Base-by-base conservation (phyloP, 2,797 vertebrate species). In the Lacerta agilis region DNA sequence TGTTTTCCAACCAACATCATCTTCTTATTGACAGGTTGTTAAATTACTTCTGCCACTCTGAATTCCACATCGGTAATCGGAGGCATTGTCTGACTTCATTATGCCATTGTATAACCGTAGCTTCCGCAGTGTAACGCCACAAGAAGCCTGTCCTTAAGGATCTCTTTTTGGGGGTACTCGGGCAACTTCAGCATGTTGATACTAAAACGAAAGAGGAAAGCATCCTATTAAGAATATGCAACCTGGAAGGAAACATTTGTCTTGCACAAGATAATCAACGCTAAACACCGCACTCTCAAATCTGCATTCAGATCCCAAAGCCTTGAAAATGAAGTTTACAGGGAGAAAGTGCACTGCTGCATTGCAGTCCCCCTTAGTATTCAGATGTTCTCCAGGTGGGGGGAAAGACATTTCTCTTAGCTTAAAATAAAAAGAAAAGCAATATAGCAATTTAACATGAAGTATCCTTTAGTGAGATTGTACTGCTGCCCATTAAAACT, bases 101-200 rank as follows among this genome's bases (percentile, higher is more conserved):
- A 99, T 1, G 98, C 99, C 99, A 99, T 99, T 87, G 99, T 99
- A 95, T 99, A 99, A 38, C 99, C 99, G 5, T 99, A 99, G 96
- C 98, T 99, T 95, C 99, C 99, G 96, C 99, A 99, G 93, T 99
- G 98, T 89, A 99, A 96, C 1, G 99, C 99, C 61, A 99, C 98
- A 83, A 99, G 98, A 95, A 99, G 98, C 69, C 99, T 97, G 96
- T 99, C 98, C 94, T 97, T 98, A 77, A 99, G 97, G 93, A 98
- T 97, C 93, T 99, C 99, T 95, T 98, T 97, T 96, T 97, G 98
- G 43, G 98, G 98, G 86, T 99, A 99, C 96, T 99, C 99, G 88
- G 99, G 99, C 95, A 99, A 97, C 96, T 99, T 99, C 95, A 99
- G 98, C 99, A 99, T 99, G 97, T 99, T 99, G 97, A 99, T 99